Percentiles rank a stretch among this genome's conserved stretches.
Evolutionary conservation across 1,140 invertebrate genomes (phyloP).

Genomic region (Latrodectus geometricus): DNA sequence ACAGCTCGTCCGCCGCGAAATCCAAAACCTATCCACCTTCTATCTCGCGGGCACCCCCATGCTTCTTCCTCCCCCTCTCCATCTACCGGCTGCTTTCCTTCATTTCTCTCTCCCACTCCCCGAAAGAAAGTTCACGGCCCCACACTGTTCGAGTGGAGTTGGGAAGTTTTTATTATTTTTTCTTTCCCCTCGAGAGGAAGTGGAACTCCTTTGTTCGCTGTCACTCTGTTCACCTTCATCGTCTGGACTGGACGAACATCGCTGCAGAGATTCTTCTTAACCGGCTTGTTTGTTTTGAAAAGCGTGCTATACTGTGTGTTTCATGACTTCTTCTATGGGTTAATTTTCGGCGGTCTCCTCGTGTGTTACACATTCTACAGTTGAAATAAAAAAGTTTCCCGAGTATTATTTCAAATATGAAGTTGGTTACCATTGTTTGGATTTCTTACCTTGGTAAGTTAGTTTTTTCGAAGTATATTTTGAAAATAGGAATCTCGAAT

Average conservation of each 20-base stretch:
- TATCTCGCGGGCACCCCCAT: background rate
- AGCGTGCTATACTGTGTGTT: background rate
- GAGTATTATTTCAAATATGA: background rate
- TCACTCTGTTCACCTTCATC: background rate
- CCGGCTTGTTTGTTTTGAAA: background rate
- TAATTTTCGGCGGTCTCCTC: background rate
- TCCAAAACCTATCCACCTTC: background rate
- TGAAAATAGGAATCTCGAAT: background rate
- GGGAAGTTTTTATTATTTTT: background rate
- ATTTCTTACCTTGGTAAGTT: background rate
- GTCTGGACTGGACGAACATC: background rate
- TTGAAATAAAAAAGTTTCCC: background rate
- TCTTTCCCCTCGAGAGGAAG: background rate
- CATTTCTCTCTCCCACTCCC: background rate
- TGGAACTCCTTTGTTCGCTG: background rate
- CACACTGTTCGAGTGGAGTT: background rate
- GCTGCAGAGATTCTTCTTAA: background rate
- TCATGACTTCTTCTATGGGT: background rate
- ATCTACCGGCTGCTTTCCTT: background rate
- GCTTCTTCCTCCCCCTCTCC: background rate
- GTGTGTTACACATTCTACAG: background rate
- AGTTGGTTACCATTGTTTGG: background rate
- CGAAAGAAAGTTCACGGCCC: background rate
- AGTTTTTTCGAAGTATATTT: background rate
- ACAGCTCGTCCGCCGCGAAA: background rate